These are phyloP conservation scores for Ploceus nigricollis DNA, from an alignment of 2,113 vertebrate genomes.

Conservation along the genomic window DNA sequence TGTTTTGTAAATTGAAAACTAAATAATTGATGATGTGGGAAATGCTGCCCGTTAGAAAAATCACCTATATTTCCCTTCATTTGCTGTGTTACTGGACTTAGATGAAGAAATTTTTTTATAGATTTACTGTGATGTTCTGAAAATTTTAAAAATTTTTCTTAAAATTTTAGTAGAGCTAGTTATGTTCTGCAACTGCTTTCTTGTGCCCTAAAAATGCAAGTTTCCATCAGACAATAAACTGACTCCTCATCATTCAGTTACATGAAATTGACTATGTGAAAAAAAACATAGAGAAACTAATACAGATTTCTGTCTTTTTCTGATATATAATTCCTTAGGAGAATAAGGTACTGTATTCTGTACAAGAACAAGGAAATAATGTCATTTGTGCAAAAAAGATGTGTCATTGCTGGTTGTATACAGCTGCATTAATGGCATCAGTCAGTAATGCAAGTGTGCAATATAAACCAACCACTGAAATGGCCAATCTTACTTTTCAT, in stretches of 20 bases:
- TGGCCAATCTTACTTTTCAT: neutral
- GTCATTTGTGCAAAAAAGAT: neutral
- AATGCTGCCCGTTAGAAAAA: neutral
- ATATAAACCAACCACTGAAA: neutral
- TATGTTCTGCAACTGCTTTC: neutral
- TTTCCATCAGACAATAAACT: neutral
- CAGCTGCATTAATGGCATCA: neutral
- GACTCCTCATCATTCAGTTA: neutral
- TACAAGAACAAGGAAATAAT: neutral
- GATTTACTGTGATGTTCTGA: neutral
- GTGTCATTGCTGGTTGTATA: neutral
- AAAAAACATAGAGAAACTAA: neutral
- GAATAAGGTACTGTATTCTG: neutral
- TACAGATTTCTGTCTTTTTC: neutral
- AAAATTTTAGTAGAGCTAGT: neutral
- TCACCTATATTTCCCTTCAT: neutral
- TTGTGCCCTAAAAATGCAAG: neutral
- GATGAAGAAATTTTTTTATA: neutral
- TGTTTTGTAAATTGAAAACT: neutral
- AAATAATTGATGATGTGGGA: neutral
- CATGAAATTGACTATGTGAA: neutral
- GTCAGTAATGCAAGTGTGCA: neutral
- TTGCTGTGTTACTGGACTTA: neutral
- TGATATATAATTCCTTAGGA: neutral
- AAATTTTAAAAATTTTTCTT: neutral